Percentiles rank a stretch among this genome's conserved stretches.
These are phyloP conservation scores for Muscicapa adusta DNA, from an alignment of 2,113 vertebrate genomes.

Conservation along the genomic window DNA sequence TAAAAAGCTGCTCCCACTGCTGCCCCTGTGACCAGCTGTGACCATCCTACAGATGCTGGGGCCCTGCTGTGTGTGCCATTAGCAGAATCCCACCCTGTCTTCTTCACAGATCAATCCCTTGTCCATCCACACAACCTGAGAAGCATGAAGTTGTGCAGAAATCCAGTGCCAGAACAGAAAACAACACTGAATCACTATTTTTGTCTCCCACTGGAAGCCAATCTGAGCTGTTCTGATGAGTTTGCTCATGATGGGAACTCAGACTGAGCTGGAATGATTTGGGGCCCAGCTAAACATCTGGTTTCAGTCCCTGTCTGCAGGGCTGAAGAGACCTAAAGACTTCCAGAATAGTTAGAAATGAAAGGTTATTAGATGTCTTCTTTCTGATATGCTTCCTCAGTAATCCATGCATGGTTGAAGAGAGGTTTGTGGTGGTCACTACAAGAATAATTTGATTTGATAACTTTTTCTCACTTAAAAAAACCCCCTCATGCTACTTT, in stretches of 20 bases:
- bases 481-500: neutral
- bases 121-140: neutral
- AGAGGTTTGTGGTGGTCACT: neutral
- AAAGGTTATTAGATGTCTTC: neutral
- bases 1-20: neutral
- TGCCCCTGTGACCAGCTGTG: neutral
- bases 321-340: neutral
- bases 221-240: neutral
- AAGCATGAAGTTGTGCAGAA: neutral
- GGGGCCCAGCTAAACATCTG: neutral
- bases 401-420: neutral
- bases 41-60: neutral
- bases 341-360: neutral
- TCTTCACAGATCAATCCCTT: neutral
- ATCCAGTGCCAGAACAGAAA: neutral
- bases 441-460: neutral
- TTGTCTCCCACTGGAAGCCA: neutral
- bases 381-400: neutral
- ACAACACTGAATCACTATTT: neutral
- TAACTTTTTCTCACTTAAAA: neutral
- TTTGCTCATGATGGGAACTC: neutral
- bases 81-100: neutral
- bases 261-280: neutral
- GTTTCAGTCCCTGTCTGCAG: neutral
- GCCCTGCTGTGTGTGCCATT: neutral